A percentile compares a stretch with the other conserved stretches of the same genome.
phyloP scores from a whole-genome alignment of 2,113 vertebrate species.

The Copsychus sechellarum region DNA sequence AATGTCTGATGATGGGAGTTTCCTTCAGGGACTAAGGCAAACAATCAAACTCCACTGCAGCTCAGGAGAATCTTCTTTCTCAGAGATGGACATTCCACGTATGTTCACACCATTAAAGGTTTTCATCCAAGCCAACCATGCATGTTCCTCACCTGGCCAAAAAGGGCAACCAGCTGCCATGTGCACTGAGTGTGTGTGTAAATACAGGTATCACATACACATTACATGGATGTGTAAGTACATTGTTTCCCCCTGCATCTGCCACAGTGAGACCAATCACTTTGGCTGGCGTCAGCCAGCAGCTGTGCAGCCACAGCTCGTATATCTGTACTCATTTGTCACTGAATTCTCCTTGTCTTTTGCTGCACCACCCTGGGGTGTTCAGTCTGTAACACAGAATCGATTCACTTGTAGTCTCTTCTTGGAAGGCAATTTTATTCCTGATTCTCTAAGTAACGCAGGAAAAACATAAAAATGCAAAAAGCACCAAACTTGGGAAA shows the following conservation, averaged over 20 bases:
- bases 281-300: background rate
- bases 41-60: background rate
- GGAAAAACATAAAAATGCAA: background rate
- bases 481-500: background rate
- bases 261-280: background rate
- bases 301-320: background rate
- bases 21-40: background rate
- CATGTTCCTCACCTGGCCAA: background rate
- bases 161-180: background rate
- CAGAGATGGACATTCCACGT: background rate
- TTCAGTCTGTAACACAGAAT: background rate
- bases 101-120: background rate
- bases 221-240: background rate
- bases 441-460: background rate
- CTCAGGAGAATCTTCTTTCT: background rate
- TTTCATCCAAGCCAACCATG: background rate
- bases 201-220: background rate
- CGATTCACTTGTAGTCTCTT: background rate
- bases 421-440: background rate
- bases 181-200: background rate
- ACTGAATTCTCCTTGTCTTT: background rate
- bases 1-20: background rate
- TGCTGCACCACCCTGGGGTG: background rate
- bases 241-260: background rate
- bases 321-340: background rate